Evolutionary conservation across 2,888 invertebrate species (phyloP), one percentile per base, ranked within the genome.

Genomic region (Ornithoptera alexandrae): DNA sequence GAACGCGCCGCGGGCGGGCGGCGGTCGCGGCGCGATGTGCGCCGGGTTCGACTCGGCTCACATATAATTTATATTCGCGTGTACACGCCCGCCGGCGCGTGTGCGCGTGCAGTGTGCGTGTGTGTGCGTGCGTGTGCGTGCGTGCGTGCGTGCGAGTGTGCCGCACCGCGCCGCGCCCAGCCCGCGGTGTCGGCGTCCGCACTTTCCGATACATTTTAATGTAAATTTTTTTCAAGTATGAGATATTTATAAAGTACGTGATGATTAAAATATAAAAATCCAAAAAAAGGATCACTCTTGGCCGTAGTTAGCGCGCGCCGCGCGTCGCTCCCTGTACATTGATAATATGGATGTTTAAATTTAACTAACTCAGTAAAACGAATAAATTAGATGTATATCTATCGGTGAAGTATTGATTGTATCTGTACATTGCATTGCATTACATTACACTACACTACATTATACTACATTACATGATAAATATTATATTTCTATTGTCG

Each of bases 241-340:
- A 90, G 85, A 91, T 91, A 92, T 90, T 90, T 92, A 91, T 92
- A 87, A 90, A 88, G 88, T 90, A 90, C 88, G 92, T 91, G 91
- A 90, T 83, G 86, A 86, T 83, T 83, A 86, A 90, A 89, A 88
- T 83, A 74, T 78, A 84, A 87, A 84, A 87, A 89, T 81, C 78
- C 81, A 86, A 88, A 89, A 87, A 20, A 20, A 30, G 36, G 81
- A 81, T 79, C 80, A 83, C 81, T 81, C 84, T 84, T 83, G 84
- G 78, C 82, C 79, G 84, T 81, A 73, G 73, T 71, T 65, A 72
- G 73, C 74, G 75, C 74, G 71, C 74, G 73, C 74, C 72, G 74
- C 75, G 75, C 76, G 64, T 72, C 79, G 76, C 81, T 83, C 83
- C 79, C 81, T 83, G 85, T 84, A 85, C 86, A 84, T 83, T 70